Evolutionary conservation across 2,797 vertebrate species (phyloP).

Genomic region (Sciurus vulgaris): DNA sequence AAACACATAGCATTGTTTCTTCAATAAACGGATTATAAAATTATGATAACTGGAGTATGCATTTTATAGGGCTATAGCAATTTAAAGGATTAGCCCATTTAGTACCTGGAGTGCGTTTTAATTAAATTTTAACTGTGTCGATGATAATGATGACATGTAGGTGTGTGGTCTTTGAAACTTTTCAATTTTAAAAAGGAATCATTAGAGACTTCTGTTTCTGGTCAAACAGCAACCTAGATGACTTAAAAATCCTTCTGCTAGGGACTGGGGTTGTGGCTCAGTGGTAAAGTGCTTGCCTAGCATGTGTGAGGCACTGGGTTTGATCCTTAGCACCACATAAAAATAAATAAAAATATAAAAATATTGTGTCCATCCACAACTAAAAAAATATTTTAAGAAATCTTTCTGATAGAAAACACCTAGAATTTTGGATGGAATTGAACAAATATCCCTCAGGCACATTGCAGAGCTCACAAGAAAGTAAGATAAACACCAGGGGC

Average conservation of each 20-base stretch:
- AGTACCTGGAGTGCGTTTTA: background rate
- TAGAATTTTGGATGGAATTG: slow-evolving; percentile 21
- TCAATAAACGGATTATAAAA: slow-evolving; percentile 32
- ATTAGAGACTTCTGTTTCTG: slow-evolving; percentile 14
- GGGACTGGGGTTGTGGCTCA: too few relatives aligned
- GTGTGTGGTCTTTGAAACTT: background rate
- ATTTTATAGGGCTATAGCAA: background rate
- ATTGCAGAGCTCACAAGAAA: slow-evolving; percentile 46
- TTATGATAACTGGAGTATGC: background rate
- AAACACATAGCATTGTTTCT: slow-evolving; percentile 27
- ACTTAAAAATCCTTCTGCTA: background rate
- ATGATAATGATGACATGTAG: background rate
- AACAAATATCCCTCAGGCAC: background rate
- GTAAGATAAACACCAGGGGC: background rate
- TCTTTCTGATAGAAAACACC: background rate
- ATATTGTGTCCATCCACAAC: too few relatives aligned
- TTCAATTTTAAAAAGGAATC: background rate
- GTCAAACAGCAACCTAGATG: background rate
- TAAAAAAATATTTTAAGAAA: background rate
- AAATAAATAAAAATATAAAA: too few relatives aligned
- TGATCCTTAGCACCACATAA: too few relatives aligned
- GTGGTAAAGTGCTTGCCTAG: too few relatives aligned
- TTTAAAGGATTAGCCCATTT: background rate
- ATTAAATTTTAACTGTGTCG: background rate
- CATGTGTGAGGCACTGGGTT: too few relatives aligned